Base-by-base conservation (phyloP, 2,888 invertebrate species). In the Dendrolimus pini region DNA sequence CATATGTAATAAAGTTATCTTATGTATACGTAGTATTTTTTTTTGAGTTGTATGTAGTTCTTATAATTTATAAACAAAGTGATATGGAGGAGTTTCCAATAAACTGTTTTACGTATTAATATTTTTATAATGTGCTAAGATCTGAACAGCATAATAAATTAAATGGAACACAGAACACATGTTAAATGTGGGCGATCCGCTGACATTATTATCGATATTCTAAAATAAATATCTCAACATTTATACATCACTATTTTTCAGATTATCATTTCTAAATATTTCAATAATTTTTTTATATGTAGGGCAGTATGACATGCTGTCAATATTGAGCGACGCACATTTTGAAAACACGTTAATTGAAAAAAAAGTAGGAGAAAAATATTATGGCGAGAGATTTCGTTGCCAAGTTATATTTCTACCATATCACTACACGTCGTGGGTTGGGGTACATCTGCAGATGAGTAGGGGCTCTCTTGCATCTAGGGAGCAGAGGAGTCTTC, bases 201-300 rank as follows among this genome's bases (percentile, higher is more conserved):
- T 55, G 61, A 57, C 59, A 56, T 53, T 55, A 41, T 56, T 60
- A 59, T 60, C 59, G 60, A 58, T 58, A 42, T 58, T 59, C 57
- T 59, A 56, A 56, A 54, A 60, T 59, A 58, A 62, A 64, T 58
- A 63, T 61, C 56, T 59, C 57, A 30, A 58, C 63, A 60, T 56
- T 53, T 54, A 30, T 54, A 41, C 41, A 58, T 10, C 14, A n/a
- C 30, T 14, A 54, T 59, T 42, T 53, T 53, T 56, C 30, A 30
- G 30, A 30, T 30, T 30, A 30, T 54, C 47, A 13, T 54, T 54
- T 47, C 8, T 52, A 55, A 41, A 42, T 60, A 52, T 58, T 56
- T 56, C 41, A 47, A 41, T 30, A 18, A 10, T 41, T 41, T 53
- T 14, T 41, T 55, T 52, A 18, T 55, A n/a, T n/a, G 18, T 42